Evolutionary conservation across 1,140 invertebrate genomes (phyloP), one percentile per base, ranked within the genome.

Genomic region (Penaeus japonicus): DNA sequence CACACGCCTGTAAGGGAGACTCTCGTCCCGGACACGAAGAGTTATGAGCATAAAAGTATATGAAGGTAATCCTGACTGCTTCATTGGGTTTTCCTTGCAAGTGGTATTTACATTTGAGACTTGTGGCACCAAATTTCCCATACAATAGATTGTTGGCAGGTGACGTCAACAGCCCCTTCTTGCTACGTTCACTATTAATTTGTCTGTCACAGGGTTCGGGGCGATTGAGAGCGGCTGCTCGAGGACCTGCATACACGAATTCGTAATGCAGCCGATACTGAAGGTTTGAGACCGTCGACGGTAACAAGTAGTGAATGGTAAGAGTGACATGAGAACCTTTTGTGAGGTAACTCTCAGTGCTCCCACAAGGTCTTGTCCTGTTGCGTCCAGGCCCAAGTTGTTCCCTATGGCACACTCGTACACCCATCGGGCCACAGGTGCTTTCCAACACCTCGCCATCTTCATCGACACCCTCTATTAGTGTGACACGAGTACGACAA

Each of bases 261-360:
- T 97, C 96, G 92, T 97, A 97, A 27, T 95, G 94, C 2, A 96
- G 93, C 35, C 95, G 93, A 91, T 97, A 97, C 82, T 95, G 95
- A 30, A 96, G 94, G 1, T 95, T 96, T 92, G 96, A 96, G 18
- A 96, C 93, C 0, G 96, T 96, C 65, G 95, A 96, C 24, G 96
- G 96, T 1, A 96, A 95, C 91, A 96, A 95, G 84, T 94, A 94
- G 27, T 96, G 93, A 91, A 95, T 95, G 91, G 96, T 94, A 90
- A 97, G 94, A 4, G 96, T 96, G 32, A 96, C 92, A 89, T 96
- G 95, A 15, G 94, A 93, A 15, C 94, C 94, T 1, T 94, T 94
- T 1, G 96, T 96, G 4, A 96, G 94, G 93, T 96, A 97, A 92
- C 96, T 96, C 91, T 97, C 96, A 0, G 94, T 93, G 0, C 95